Percentiles rank a stretch among this genome's conserved stretches.
Conservation (phyloP, 2,113 vertebrate species). For the Mormyrus lacerda region DNA sequence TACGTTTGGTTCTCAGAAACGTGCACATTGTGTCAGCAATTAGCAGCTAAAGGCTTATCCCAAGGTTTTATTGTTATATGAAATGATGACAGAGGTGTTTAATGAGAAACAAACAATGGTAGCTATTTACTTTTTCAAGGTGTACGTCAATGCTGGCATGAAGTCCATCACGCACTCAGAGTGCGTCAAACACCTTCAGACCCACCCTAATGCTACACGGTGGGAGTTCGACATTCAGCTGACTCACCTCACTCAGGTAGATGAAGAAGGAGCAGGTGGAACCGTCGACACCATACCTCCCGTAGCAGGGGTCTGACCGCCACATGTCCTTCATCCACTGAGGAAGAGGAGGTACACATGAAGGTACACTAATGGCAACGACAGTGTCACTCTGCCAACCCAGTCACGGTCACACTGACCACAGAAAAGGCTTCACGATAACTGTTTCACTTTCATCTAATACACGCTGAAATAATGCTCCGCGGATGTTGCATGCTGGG, state of each 20-base stretch:
- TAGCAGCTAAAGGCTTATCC: neutral
- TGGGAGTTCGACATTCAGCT: neutral
- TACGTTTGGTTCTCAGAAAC: neutral
- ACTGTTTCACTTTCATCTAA: neutral
- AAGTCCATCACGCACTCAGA: neutral
- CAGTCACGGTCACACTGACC: neutral
- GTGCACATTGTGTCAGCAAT: neutral
- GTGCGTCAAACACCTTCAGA: neutral
- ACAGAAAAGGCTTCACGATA: neutral
- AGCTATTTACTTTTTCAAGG: neutral
- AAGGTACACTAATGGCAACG: neutral
- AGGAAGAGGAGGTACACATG: neutral
- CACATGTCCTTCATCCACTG: constrained; percentile 99
- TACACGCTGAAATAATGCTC: neutral
- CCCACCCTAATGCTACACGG: neutral
- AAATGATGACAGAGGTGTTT: neutral
- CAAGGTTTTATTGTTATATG: neutral
- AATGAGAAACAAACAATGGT: neutral
- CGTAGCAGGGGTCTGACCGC: constrained; percentile 88
- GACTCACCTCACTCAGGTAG: constrained; percentile 97
- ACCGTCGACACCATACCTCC: constrained; percentile 88
- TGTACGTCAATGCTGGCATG: neutral
- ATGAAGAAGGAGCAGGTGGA: constrained; percentile 96
- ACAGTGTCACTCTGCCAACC: neutral
- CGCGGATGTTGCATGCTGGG: neutral